Base-by-base conservation (phyloP, 2,888 invertebrate genomes). In the Hirtodrosophila cameraria region DNA sequence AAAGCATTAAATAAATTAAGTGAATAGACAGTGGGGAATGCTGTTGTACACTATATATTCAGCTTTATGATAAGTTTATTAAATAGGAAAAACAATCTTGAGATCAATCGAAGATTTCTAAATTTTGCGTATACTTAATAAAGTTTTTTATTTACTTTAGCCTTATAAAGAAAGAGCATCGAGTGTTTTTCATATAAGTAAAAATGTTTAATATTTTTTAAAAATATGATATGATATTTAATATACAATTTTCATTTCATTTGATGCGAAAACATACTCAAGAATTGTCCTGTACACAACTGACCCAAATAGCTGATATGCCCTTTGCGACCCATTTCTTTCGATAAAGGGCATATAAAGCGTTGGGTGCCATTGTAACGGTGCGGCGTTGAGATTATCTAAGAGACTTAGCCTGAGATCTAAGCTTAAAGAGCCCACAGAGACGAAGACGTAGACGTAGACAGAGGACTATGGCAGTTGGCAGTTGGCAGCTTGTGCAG, bases 321-420 rank as follows among this genome's bases (percentile, higher is more conserved):
- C 71, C 27, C 50, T 1, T 12, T n/a, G 35, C 39, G 35, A 62
- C 57, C 57, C 42, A 62, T 46, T 62, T 68, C 23, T 68, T 33
- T 33, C 11, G 46, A 5, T 74, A 48, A 68, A 74, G 71, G 69
- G 74, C 63, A 71, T 58, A 50, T 27, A 52, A 67, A 61, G 43
- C 65, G 36, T 65, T 86, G 84, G 87, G 84, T 81, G 78, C 70
- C 55, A 77, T 75, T 72, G 72, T 84, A 82, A 81, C 87, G 78
- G 81, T 77, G 75, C 68, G 50, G 42, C 63, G 46, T 33, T 23
- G 38, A 61, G 86, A 86, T 80, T 75, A 86, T 73, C 83, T 60
- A 82, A 66, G 61, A 75, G 68, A 59, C 43, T 45, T 30, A 50
- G 72, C 52, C 60, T 39, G 43, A 50, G 71, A 63, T 27, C 45